Percentiles rank a stretch among this genome's conserved stretches.
These are phyloP conservation scores for Macaria liturata DNA, from an alignment of 2,888 invertebrate genomes.

Conservation along the genomic window DNA sequence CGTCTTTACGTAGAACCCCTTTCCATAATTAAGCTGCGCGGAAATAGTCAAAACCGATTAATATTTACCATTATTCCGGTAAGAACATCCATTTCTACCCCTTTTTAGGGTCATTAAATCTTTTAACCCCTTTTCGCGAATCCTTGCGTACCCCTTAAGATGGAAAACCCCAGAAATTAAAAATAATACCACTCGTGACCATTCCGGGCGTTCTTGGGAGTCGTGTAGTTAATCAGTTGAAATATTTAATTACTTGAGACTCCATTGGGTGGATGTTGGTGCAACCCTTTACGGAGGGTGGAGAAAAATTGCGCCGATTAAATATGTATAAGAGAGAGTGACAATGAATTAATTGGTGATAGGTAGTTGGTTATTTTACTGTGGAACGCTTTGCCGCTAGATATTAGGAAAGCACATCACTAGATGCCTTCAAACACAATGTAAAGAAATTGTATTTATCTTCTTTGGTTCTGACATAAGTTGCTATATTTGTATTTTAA, in stretches of 20 bases:
- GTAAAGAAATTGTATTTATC: too few relatives aligned
- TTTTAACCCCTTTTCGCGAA: conserved; percentile 59
- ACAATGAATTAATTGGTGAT: conserved; percentile 17
- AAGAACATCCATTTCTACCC: conserved; percentile 60
- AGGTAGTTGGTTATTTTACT: conserved; percentile 7
- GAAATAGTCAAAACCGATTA: conserved; percentile 64
- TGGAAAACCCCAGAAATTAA: conserved; percentile 60
- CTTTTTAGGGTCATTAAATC: conserved; percentile 54
- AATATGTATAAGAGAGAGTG: conserved; percentile 27
- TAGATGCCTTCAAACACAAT: too few relatives aligned
- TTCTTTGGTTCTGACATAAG: too few relatives aligned
- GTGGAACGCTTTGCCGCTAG: too few relatives aligned
- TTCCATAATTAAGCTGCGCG: conserved; percentile 30
- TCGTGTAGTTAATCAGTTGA: conserved; percentile 78
- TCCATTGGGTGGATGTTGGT: conserved; percentile 58
- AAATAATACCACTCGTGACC: conserved; percentile 67
- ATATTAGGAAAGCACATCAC: too few relatives aligned
- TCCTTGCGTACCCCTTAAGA: conserved; percentile 58
- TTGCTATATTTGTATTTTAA: too few relatives aligned
- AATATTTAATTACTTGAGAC: conserved; percentile 77
- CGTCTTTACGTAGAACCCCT: conserved; percentile 20
- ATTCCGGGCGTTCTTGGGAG: conserved; percentile 58
- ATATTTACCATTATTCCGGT: conserved; percentile 64
- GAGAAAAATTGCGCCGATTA: conserved; percentile 31
- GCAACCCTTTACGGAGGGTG: conserved; percentile 45